Evolutionary conservation across 2,113 vertebrate genomes (phyloP).

Genomic region (Xiphophorus maculatus): DNA sequence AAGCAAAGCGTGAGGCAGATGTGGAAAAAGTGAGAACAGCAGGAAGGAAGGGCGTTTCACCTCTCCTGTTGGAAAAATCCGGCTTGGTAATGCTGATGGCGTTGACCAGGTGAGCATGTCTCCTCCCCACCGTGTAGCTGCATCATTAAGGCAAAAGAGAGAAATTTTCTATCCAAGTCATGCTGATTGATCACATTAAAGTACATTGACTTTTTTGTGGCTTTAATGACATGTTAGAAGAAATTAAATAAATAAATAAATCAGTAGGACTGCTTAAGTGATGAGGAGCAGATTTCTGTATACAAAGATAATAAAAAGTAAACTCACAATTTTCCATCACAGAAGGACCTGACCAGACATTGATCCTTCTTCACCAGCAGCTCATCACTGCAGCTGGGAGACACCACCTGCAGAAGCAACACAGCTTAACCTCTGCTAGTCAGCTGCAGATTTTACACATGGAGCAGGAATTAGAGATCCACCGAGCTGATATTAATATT

Average conservation of each 20-base stretch:
- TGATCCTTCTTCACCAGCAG: constrained; percentile 95
- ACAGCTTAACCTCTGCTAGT: background rate
- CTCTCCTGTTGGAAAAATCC: constrained; percentile 84
- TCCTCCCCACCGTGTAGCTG: constrained; percentile 89
- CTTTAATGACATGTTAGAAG: no score
- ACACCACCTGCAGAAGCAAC: constrained; percentile 85
- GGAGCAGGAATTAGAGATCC: background rate
- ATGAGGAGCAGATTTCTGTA: background rate
- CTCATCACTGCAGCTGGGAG: constrained; percentile 95
- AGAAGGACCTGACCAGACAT: constrained; percentile 95
- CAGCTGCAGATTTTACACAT: background rate
- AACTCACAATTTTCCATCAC: constrained; percentile 96
- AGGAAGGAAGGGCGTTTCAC: constrained; percentile 71
- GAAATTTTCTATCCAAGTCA: no score
- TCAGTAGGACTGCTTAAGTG: background rate
- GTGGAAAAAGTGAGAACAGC: background rate
- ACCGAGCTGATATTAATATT: no score
- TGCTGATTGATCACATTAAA: no score
- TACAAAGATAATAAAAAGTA: background rate
- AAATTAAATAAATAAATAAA: no score
- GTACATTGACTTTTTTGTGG: no score
- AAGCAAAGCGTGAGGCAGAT: background rate
- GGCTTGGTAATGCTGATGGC: constrained; percentile 79
- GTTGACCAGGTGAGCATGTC: constrained; percentile 86
- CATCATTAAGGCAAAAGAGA: constrained; percentile 8